Evolutionary conservation across 2,888 invertebrate species (phyloP).

Genomic region (Brenthis hecate): DNA sequence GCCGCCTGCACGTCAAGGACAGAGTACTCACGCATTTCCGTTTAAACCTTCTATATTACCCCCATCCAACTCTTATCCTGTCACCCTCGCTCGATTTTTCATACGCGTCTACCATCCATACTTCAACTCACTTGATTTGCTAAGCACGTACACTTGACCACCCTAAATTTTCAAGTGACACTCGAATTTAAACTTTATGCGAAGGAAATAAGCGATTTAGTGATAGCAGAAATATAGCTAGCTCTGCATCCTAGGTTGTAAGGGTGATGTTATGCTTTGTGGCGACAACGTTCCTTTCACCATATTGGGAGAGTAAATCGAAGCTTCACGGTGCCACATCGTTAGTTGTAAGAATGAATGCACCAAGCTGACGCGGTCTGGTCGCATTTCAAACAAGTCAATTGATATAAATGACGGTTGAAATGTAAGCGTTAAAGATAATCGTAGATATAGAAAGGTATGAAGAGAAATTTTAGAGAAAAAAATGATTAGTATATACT

Average conservation of each 20-base stretch:
- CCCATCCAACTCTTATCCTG: constrained; percentile 68
- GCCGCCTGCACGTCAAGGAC: constrained; percentile 39
- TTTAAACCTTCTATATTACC: constrained; percentile 71
- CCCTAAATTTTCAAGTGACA: constrained; percentile 39
- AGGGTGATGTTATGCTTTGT: constrained; percentile 72
- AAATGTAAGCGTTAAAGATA: constrained; percentile 30
- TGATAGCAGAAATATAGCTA: constrained; percentile 29
- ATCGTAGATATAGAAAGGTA: not conserved
- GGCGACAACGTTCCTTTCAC: constrained; percentile 63
- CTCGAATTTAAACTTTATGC: constrained; percentile 56
- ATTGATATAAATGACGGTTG: constrained; percentile 58
- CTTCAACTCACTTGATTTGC: constrained; percentile 80
- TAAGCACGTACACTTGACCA: constrained; percentile 64
- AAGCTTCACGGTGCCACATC: constrained; percentile 62
- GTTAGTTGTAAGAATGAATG: constrained; percentile 54
- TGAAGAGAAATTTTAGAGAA: not conserved
- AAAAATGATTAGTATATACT: too few relatives aligned
- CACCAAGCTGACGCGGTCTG: constrained; percentile 51
- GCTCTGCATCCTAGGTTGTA: constrained; percentile 39
- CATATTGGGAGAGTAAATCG: constrained; percentile 68
- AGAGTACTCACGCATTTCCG: constrained; percentile 60
- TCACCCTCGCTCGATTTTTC: constrained; percentile 79
- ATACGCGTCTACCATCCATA: constrained; percentile 75
- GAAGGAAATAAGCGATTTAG: constrained; percentile 46
- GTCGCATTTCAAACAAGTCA: constrained; percentile 53